These are phyloP conservation scores for Sebastes itinus DNA, from an alignment of 2,797 vertebrate genomes.

Conservation along the genomic window DNA sequence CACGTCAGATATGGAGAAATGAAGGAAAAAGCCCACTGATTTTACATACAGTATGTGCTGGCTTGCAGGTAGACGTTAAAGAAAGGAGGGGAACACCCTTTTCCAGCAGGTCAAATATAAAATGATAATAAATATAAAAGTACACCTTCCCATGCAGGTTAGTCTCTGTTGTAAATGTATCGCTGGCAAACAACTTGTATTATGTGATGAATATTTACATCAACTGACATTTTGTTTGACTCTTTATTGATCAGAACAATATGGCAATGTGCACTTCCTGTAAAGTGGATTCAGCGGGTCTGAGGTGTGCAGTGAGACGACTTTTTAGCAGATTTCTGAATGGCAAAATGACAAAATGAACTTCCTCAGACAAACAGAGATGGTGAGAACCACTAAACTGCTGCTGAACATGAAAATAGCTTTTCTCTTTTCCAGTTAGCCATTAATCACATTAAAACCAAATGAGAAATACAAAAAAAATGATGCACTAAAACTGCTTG, in stretches of 20 bases:
- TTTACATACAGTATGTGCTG: not conserved
- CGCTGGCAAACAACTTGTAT: not conserved
- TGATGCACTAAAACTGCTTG: constrained; percentile 7
- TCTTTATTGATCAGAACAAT: constrained; percentile 60
- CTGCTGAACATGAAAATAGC: not conserved
- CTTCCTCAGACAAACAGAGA: not conserved
- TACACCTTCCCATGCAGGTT: not conserved
- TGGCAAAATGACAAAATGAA: constrained; percentile 3
- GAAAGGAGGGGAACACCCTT: not conserved
- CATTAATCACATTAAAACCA: not conserved
- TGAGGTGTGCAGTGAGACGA: not conserved
- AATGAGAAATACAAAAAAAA: constrained; percentile 1
- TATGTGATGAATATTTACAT: not conserved
- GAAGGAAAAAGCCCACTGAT: accelerated
- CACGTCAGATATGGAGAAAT: not conserved
- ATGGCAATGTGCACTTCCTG: not conserved
- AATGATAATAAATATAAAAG: not conserved
- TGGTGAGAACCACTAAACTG: not conserved
- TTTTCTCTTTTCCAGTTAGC: not conserved
- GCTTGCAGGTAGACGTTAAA: not conserved
- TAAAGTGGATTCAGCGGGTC: not conserved
- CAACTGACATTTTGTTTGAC: not conserved
- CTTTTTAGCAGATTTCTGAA: constrained; percentile 10
- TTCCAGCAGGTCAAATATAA: not conserved
- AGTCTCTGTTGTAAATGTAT: not conserved